A percentile compares a stretch with the other conserved stretches of the same genome.
Conservation (phyloP, 2,888 invertebrate species). For the Ariolimax columbianus region DNA sequence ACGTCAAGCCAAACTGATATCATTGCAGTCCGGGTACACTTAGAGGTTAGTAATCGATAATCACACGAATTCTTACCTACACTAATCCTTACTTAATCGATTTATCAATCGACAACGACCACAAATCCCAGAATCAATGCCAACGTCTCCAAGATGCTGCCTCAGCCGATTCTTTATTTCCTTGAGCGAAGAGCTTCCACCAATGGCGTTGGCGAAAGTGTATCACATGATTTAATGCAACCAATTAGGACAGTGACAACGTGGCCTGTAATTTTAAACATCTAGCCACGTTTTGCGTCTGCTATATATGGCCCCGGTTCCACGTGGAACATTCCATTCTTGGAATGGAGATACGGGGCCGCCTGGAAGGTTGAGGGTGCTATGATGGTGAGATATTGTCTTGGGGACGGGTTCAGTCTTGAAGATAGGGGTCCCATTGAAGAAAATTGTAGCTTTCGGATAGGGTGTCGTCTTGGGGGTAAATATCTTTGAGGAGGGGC, state of each 20-base stretch:
- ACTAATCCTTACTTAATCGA: background rate
- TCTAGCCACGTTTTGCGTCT: background rate
- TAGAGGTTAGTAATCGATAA: background rate
- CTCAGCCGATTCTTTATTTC: background rate
- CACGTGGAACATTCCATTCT: slow-evolving; percentile 21
- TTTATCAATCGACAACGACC: background rate
- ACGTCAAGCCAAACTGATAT: too few relatives aligned
- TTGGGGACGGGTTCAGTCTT: too few relatives aligned
- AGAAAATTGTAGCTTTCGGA: too few relatives aligned
- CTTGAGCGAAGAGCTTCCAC: background rate
- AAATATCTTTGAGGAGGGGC: too few relatives aligned
- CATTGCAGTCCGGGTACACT: too few relatives aligned
- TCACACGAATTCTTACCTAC: background rate
- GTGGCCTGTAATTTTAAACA: slow-evolving; percentile 15
- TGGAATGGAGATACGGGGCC: too few relatives aligned
- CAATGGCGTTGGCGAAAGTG: background rate
- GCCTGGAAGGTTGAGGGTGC: too few relatives aligned
- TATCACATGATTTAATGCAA: background rate
- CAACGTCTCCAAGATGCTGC: background rate
- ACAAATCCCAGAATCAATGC: background rate
- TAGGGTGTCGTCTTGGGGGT: too few relatives aligned
- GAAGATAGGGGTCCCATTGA: too few relatives aligned
- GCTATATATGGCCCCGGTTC: background rate
- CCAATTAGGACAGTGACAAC: slow-evolving; percentile 8
- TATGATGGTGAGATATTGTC: too few relatives aligned